Conservation (phyloP, 2,888 invertebrate genomes). For the Oxystoma pomonae region DNA sequence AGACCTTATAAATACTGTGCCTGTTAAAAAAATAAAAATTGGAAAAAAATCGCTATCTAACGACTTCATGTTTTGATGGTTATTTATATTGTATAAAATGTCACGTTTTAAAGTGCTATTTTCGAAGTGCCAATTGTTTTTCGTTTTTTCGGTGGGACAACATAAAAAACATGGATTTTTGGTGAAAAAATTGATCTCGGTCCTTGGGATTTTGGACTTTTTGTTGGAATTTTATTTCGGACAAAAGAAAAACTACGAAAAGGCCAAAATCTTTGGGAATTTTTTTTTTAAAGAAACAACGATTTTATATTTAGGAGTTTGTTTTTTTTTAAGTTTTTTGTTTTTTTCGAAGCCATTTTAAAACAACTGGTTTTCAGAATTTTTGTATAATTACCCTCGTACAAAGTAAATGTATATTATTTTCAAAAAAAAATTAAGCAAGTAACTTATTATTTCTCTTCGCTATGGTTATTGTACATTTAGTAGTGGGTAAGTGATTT, state of each 20-base stretch:
- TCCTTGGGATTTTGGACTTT: conserved; percentile 11
- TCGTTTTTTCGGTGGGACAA: background rate
- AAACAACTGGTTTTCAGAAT: too few relatives aligned
- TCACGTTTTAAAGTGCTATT: conserved; percentile 42
- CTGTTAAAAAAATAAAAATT: conserved; percentile 39
- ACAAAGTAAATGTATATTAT: too few relatives aligned
- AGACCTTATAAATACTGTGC: conserved; percentile 44
- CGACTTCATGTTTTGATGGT: background rate
- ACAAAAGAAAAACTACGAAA: conserved; percentile 12
- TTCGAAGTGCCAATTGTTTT: conserved; percentile 49
- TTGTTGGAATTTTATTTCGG: conserved; percentile 6
- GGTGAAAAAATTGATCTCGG: conserved; percentile 27
- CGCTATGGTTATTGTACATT: conserved; percentile 44
- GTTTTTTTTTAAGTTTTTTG: too few relatives aligned
- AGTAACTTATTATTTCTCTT: conserved; percentile 41
- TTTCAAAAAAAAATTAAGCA: too few relatives aligned
- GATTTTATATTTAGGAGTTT: too few relatives aligned
- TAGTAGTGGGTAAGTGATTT: conserved; percentile 42
- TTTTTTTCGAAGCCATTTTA: too few relatives aligned
- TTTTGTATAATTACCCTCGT: too few relatives aligned
- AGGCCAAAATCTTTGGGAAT: conserved; percentile 44
- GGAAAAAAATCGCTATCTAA: conserved; percentile 37
- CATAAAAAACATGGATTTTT: too few relatives aligned
- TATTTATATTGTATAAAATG: conserved; percentile 6
- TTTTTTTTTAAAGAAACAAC: conserved; percentile 31